Percentiles rank a stretch among this genome's conserved stretches.
phyloP scores from a whole-genome alignment of 2,888 invertebrate genomes.

The Abrostola triplasia region DNA sequence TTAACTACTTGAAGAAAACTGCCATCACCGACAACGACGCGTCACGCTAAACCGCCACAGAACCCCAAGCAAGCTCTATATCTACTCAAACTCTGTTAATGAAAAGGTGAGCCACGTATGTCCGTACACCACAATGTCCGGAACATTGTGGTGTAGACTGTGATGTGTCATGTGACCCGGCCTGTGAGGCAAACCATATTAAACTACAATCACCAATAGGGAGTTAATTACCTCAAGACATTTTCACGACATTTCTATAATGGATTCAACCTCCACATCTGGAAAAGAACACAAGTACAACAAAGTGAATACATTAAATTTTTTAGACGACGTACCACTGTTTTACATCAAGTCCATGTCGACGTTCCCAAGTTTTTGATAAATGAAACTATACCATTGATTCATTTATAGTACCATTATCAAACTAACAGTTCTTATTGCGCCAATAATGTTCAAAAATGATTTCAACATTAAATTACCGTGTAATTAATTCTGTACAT shows the following conservation, averaged over 20 bases:
- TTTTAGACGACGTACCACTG: constrained; percentile 81
- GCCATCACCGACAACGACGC: constrained; percentile 77
- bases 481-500: constrained; percentile 25
- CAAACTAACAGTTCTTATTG: constrained; percentile 17
- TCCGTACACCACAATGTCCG: constrained; percentile 49
- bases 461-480: constrained; percentile 9
- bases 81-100: constrained; percentile 77
- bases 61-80: constrained; percentile 83
- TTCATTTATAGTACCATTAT: constrained; percentile 49
- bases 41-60: constrained; percentile 71
- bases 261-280: constrained; percentile 88
- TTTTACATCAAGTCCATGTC: constrained; percentile 87
- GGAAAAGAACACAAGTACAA: constrained; percentile 89
- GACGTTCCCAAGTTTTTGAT: constrained; percentile 52
- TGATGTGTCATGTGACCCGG: constrained; percentile 67
- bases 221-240: constrained; percentile 88
- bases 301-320: constrained; percentile 85
- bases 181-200: constrained; percentile 77
- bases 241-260: constrained; percentile 88
- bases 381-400: constrained; percentile 38
- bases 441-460: constrained; percentile 20
- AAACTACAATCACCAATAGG: constrained; percentile 86
- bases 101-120: constrained; percentile 63
- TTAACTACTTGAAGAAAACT: constrained; percentile 42
- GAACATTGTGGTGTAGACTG: constrained; percentile 46